These are phyloP conservation scores for Strigamia transsilvanica DNA, from an alignment of 2,888 invertebrate species.

Conservation along the genomic window DNA sequence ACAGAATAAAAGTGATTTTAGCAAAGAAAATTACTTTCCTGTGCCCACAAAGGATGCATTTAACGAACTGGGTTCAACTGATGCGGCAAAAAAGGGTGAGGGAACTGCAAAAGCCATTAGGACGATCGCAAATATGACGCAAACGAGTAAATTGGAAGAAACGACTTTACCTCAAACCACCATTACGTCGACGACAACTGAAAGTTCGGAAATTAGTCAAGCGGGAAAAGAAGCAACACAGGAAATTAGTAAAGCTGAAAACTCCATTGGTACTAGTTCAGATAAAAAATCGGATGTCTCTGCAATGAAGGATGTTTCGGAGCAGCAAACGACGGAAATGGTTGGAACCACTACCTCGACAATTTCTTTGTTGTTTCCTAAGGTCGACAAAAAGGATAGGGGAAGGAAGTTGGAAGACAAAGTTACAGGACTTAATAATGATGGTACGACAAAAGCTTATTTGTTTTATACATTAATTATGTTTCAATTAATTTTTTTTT, in stretches of 20 bases:
- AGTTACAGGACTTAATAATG: conserved; percentile 48
- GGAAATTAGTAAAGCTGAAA: conserved; percentile 33
- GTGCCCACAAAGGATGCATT: conserved; percentile 17
- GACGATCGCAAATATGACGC: conserved; percentile 3
- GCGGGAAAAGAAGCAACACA: background rate
- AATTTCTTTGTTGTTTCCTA: conserved; percentile 14
- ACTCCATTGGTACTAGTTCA: background rate
- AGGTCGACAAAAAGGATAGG: conserved; percentile 17
- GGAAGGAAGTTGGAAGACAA: conserved; percentile 43
- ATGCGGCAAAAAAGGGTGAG: conserved; percentile 18
- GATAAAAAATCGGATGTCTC: background rate
- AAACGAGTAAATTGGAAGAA: background rate
- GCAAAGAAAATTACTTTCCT: conserved; percentile 18
- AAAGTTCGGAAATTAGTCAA: background rate
- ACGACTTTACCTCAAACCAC: background rate
- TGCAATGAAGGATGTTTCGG: conserved; percentile 11
- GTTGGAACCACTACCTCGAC: background rate
- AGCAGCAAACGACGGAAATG: background rate
- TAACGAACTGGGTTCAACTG: conserved; percentile 26
- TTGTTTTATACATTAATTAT: background rate
- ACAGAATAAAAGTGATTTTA: conserved; percentile 1
- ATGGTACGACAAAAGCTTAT: background rate
- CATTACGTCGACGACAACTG: background rate
- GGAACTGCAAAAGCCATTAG: conserved; percentile 19
- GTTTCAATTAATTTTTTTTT: background rate